phyloP scores from a whole-genome alignment of 2,113 vertebrate species.

The Gallinago jamesoni region DNA sequence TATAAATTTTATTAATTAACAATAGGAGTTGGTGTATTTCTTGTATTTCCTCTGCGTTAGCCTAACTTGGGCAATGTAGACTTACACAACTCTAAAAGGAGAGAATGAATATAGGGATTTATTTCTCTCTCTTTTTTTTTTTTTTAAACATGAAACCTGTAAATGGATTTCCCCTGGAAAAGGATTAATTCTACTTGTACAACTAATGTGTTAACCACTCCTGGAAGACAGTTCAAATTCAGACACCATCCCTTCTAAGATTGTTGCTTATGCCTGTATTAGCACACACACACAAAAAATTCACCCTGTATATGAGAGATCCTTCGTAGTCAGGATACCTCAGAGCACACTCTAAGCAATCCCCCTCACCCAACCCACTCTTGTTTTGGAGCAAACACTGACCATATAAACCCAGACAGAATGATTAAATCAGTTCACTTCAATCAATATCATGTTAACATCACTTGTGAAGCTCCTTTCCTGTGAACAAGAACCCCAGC shows the following conservation, averaged over 20 bases:
- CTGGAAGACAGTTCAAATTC: neutral
- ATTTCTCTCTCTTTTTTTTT: neutral
- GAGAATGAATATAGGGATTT: neutral
- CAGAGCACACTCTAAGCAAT: neutral
- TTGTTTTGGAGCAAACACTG: neutral
- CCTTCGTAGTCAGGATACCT: neutral
- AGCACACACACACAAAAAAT: neutral
- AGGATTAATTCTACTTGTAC: neutral
- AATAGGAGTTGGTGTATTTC: neutral
- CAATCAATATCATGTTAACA: neutral
- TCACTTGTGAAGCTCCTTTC: neutral
- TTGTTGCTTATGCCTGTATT: neutral
- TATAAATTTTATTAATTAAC: neutral
- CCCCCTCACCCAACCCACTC: neutral
- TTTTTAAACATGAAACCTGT: neutral
- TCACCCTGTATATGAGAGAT: neutral
- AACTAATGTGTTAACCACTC: neutral
- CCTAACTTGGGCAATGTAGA: accelerated
- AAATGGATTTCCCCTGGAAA: neutral
- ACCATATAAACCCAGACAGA: neutral
- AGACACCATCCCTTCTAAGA: neutral
- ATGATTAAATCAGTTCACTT: neutral
- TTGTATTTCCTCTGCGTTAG: neutral
- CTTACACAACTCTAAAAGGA: neutral
- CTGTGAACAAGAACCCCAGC: neutral